Percentiles rank a stretch among this genome's conserved stretches.
Evolutionary conservation across 2,113 vertebrate species (phyloP).

Genomic region (Oncorhynchus clarkii): DNA sequence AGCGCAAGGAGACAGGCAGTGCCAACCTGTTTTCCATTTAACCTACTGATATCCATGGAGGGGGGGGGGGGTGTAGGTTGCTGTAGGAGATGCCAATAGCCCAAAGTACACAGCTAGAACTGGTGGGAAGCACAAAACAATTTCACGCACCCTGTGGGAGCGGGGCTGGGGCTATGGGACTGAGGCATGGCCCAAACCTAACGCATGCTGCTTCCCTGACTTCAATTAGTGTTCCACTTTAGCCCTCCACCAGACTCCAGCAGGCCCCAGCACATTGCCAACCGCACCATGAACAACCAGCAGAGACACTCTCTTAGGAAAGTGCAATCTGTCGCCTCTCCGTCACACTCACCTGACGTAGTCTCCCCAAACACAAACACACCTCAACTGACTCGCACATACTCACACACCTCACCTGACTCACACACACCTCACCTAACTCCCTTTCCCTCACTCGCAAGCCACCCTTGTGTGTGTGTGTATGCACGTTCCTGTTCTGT

Average conservation of each 20-base stretch:
- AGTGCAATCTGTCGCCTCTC: constrained; percentile 20
- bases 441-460: neutral
- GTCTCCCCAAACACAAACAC: neutral
- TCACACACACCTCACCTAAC: neutral
- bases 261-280: constrained; percentile 6
- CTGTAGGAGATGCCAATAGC: constrained; percentile 11
- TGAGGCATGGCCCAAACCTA: constrained; percentile 11
- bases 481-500: constrained; percentile 13
- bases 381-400: constrained; percentile 1
- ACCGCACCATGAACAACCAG: constrained; percentile 20
- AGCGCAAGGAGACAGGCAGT: constrained; percentile 19
- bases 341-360: constrained; percentile 1
- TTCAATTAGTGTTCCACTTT: constrained; percentile 42
- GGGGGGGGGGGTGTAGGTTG: neutral
- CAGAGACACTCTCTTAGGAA: neutral
- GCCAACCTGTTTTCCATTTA: constrained; percentile 8
- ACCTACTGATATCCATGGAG: neutral
- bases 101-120: constrained; percentile 1
- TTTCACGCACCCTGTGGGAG: constrained; percentile 50
- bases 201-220: constrained; percentile 26
- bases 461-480: constrained; percentile 3
- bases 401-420: constrained; percentile 1
- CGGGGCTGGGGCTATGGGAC: constrained; percentile 8
- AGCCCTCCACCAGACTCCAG: constrained; percentile 17
- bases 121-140: constrained; percentile 43